Evolutionary conservation across 2,797 vertebrate genomes (phyloP).

Genomic region (Alexandromys oeconomus): DNA sequence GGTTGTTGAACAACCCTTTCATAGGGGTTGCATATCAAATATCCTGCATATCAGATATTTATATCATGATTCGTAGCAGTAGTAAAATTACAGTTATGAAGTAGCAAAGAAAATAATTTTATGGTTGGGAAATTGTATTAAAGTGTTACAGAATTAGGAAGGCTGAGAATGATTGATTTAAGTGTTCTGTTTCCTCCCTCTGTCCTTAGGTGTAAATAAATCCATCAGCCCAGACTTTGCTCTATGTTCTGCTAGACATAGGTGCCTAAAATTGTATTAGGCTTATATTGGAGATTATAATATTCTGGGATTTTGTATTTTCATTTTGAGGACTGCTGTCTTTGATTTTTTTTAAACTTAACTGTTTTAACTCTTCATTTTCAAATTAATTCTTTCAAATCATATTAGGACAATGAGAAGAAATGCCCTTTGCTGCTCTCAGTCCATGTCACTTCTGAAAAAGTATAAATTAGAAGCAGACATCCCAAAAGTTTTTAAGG

Average conservation of each 20-base stretch:
- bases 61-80: not conserved
- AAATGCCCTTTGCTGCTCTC: not conserved
- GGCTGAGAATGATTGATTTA: not conserved
- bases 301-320: not conserved
- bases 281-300: not conserved
- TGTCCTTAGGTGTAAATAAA: not conserved
- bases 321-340: not conserved
- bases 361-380: slow-evolving; percentile 14
- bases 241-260: not conserved
- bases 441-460: not conserved
- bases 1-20: not conserved
- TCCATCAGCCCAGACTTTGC: not conserved
- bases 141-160: not conserved
- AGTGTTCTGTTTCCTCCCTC: not conserved
- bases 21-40: not conserved
- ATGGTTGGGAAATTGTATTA: not conserved
- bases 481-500: not conserved
- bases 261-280: not conserved
- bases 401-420: not conserved
- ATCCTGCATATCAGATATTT: not conserved
- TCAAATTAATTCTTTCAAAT: slow-evolving; percentile 17
- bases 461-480: not conserved
- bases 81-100: not conserved
- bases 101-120: not conserved
- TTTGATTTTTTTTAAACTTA: not conserved